These are phyloP conservation scores for Perca fluviatilis DNA, from an alignment of 2,113 vertebrate species.

Conservation along the genomic window DNA sequence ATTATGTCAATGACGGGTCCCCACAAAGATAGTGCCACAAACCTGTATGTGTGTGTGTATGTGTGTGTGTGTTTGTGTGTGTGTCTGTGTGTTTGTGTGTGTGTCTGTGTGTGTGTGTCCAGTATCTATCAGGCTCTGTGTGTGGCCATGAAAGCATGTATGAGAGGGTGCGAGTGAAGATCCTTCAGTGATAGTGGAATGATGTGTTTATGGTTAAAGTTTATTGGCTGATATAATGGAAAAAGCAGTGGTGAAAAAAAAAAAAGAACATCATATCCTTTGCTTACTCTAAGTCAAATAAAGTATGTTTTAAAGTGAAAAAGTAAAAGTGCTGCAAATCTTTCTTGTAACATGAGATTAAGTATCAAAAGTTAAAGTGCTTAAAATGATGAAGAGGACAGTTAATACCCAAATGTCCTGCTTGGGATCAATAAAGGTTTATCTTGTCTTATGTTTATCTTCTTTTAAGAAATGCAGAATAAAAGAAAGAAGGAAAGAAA, in stretches of 20 bases:
- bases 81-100: conserved; percentile 12
- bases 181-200: neutral
- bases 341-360: neutral
- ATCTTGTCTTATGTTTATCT: too few relatives aligned
- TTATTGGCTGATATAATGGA: conserved; percentile 4
- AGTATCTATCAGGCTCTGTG: conserved; percentile 28
- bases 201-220: neutral
- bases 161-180: neutral
- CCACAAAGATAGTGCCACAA: too few relatives aligned
- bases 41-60: too few relatives aligned
- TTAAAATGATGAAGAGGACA: too few relatives aligned
- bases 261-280: neutral
- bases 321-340: neutral
- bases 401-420: too few relatives aligned
- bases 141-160: conserved; percentile 32
- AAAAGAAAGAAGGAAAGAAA: too few relatives aligned
- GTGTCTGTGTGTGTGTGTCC: conserved; percentile 27
- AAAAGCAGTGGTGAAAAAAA: neutral
- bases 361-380: neutral
- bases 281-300: neutral
- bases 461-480: too few relatives aligned
- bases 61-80: neutral
- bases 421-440: too few relatives aligned
- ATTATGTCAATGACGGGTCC: too few relatives aligned
- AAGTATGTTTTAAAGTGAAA: neutral